Evolutionary conservation across 92 coral and sea anemone species (phyloP).

Genomic region (Virgularia gustaviana): DNA sequence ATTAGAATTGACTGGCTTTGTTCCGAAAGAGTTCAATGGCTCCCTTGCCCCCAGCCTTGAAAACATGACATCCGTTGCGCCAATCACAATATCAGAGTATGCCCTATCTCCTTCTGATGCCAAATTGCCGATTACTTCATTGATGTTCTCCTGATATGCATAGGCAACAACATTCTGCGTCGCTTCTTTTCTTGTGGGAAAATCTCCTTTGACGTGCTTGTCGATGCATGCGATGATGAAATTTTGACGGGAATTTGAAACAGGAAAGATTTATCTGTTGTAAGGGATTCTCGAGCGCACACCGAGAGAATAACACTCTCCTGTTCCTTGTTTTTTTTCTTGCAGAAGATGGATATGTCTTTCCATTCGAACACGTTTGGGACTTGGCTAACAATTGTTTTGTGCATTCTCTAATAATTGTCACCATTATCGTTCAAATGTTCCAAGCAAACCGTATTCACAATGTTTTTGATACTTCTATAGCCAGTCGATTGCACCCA

Average conservation of each 20-base stretch:
- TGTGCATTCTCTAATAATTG: background rate
- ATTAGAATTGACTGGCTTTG: slow-evolving; percentile 6
- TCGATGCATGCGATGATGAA: background rate
- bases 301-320: slow-evolving; percentile 6
- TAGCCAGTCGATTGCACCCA: background rate
- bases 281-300: background rate
- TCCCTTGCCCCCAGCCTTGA: background rate
- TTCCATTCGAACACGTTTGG: slow-evolving; percentile 7
- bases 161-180: slow-evolving; percentile 1
- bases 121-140: slow-evolving; percentile 10
- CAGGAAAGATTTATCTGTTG: background rate
- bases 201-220: too few relatives aligned
- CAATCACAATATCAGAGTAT: slow-evolving; percentile 1
- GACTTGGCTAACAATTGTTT: too few relatives aligned
- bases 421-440: background rate
- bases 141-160: slow-evolving; percentile 20
- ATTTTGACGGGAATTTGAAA: slow-evolving; percentile 5
- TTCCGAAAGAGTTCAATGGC: slow-evolving; percentile 6
- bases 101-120: slow-evolving; percentile 15
- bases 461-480: slow-evolving; percentile 1
- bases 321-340: slow-evolving; percentile 7
- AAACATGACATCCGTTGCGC: too few relatives aligned
- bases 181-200: too few relatives aligned
- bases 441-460: background rate
- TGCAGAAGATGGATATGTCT: background rate